Evolutionary conservation across 2,113 vertebrate species (phyloP), one percentile per base, ranked within the genome.

Genomic region (Myotis davidii): DNA sequence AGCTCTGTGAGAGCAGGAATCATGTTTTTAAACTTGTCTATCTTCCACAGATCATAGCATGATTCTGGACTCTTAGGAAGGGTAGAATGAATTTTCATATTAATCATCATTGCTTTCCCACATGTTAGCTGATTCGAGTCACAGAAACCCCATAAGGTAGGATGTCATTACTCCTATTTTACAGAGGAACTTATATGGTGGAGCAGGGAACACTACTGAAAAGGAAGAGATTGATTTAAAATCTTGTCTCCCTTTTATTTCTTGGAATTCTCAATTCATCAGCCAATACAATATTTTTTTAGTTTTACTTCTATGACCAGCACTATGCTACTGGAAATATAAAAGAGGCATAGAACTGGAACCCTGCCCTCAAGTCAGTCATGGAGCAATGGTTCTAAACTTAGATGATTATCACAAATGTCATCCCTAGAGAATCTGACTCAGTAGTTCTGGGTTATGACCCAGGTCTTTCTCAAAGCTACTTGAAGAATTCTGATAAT

Each of bases 31-130:
- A 95, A 95, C 45, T 83, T 74, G 29, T 85, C 59, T 42, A 1
- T 94, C 74, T 96, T 96, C 42, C 45, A 84, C 21, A 91, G 45
- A 85, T 94, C 65, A 59, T 94, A 92, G 79, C 64, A 70, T 70
- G 45, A 85, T 52, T 39, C 37, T 88, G 32, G 74, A 14, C 52
- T 94, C 86, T n/a, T 1, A 72, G 61, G 23, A 52, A 77, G 25
- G 17, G 3, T 45, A 34, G 5, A n/a, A 56, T 32, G 64, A 90
- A 85, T 27, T 77, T 83, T 91, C 34, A 48, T 42, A 78, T 27
- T 76, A 56, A 45, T 32, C 64, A n/a, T 34, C 50, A 83, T 67
- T 91, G 42, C 64, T 95, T 87, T 88, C 17, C 23, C 37, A 65
- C 23, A 18, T 34, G 8, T 21, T 81, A 37, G 78, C 72, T 42